A percentile compares a stretch with the other conserved stretches of the same genome.
phyloP scores from a whole-genome alignment of 2,113 vertebrate genomes.

The Oceanites oceanicus region DNA sequence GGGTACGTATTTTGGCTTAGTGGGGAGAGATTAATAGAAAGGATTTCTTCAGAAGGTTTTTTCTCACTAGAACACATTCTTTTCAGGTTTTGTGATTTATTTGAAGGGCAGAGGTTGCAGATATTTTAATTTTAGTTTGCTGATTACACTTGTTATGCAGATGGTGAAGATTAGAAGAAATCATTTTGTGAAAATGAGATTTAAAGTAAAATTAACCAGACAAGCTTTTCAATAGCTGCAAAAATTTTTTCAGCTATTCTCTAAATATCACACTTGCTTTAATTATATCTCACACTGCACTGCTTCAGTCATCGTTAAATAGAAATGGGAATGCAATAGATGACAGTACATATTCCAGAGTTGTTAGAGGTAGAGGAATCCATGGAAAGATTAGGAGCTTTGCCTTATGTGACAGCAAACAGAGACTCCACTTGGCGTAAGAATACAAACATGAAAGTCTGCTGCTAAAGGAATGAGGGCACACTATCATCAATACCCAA shows the following conservation, averaged over 20 bases:
- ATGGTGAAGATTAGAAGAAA: constrained; percentile 48
- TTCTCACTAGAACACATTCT: neutral
- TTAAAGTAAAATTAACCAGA: constrained; percentile 40
- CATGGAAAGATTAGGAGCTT: neutral
- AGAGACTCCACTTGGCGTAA: neutral
- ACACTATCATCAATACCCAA: neutral
- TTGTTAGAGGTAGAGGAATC: neutral
- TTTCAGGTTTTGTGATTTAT: constrained; percentile 41
- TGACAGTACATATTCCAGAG: neutral
- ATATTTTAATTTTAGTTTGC: constrained; percentile 62
- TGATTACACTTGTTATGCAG: constrained; percentile 54
- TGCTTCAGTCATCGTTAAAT: neutral
- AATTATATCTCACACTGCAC: neutral
- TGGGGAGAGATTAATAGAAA: neutral
- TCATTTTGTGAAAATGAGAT: constrained; percentile 55
- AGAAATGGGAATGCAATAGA: neutral
- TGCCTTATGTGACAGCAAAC: neutral
- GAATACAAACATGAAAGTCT: neutral
- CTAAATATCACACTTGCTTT: constrained; percentile 17
- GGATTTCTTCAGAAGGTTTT: neutral
- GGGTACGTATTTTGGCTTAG: neutral
- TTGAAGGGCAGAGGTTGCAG: constrained; percentile 37
- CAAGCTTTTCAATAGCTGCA: neutral
- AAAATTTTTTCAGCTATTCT: constrained; percentile 8
- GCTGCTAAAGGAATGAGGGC: neutral